Evolutionary conservation across 2,113 vertebrate genomes (phyloP), one percentile per base, ranked within the genome.

Genomic region (Oreochromis tanganicae): DNA sequence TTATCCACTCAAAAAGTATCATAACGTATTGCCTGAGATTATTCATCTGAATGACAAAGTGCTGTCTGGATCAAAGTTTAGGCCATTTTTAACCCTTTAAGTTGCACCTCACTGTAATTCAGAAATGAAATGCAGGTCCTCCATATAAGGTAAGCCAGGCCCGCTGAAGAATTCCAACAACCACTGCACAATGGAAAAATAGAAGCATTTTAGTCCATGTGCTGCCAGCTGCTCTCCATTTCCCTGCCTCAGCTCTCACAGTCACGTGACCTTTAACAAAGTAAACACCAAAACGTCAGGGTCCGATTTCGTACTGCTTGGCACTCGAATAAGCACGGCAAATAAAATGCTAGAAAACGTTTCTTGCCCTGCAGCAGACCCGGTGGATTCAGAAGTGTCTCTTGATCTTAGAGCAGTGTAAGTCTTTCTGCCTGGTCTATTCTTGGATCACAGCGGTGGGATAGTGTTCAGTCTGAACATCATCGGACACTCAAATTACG

Each of bases 341-440:
- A 59, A 79, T 32, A 24, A 79, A 52, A 73, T 7, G 9, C 29
- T 43, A 27, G 2, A 7, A n/a, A 21, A 82, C 2, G 9, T 38
- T 59, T 38, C 24, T 46, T 83, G 17, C 14, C 0, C n/a, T 81
- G 24, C 24, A 21, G 24, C 9, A 55, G 5, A 86, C 85, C 55
- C 43, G 56, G 24, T 21, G 1, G 7, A 59, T 17, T 81, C 38
- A 48, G 83, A 27, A 46, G 68, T 10, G 21, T 56, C 57, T 54
- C 13, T 71, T 63, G 2, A 5, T 88, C 82, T 81, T 66, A 71
- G 55, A 86, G 85, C 75, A 46, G 80, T 11, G 66, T 0, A 29
- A 16, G 13, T 83, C 29, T 78, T 41, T 81, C 68, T 68, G 82
- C 61, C 48, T 14, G 63, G 38, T 92, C 90, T 96, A 96, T 94